phyloP scores from a whole-genome alignment of 2,888 invertebrate species.

The Lasius platythorax region DNA sequence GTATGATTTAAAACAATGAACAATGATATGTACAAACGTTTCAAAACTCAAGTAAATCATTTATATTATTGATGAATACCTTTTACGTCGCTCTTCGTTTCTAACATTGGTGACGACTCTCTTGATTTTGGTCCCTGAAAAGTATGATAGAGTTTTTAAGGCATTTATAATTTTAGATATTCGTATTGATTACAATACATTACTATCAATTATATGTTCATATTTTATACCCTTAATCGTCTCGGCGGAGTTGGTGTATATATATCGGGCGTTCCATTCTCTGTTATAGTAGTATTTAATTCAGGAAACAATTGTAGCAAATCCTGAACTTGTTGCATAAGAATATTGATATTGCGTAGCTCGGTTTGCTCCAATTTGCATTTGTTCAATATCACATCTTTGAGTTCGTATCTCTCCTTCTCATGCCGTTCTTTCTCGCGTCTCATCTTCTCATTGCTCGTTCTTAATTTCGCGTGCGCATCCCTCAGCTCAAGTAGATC shows the following conservation, averaged over 20 bases:
- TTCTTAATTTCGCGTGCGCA: conserved; percentile 96
- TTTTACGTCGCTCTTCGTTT: conserved; percentile 90
- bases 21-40: background rate
- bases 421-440: conserved; percentile 95
- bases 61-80: conserved; percentile 57
- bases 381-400: conserved; percentile 86
- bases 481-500: conserved; percentile 95
- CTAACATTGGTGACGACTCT: conserved; percentile 91
- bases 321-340: conserved; percentile 93
- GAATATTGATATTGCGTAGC: conserved; percentile 90
- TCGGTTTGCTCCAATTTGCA: conserved; percentile 89
- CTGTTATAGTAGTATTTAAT: conserved; percentile 86
- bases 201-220: conserved; percentile 4
- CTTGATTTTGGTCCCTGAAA: conserved; percentile 90
- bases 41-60: background rate
- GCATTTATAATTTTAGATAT: background rate
- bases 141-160: conserved; percentile 21
- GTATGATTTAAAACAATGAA: background rate
- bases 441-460: conserved; percentile 95
- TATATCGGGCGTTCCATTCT: conserved; percentile 85
- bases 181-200: conserved; percentile 2
- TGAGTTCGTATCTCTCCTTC: conserved; percentile 90
- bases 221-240: conserved; percentile 87
- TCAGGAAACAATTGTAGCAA: conserved; percentile 93
- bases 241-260: conserved; percentile 91